Evolutionary conservation across 2,888 invertebrate species (phyloP).

Genomic region (Steromphala cineraria): DNA sequence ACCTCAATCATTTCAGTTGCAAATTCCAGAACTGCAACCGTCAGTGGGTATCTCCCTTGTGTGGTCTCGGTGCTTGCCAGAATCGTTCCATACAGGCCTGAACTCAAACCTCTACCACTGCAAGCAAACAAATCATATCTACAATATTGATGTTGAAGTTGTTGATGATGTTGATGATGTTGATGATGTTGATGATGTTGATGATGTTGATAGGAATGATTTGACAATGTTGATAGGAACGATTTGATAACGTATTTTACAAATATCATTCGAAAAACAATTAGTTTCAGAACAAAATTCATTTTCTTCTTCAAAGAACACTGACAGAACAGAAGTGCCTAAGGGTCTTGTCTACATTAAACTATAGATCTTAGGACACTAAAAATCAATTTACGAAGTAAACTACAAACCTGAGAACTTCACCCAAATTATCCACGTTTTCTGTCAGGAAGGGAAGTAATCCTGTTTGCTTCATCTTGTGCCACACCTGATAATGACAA

Average conservation of each 20-base stretch:
- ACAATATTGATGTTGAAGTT: not conserved
- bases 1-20: slow-evolving; percentile 61
- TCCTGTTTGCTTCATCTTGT: slow-evolving; percentile 70
- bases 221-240: too few species aligned
- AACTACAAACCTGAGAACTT: slow-evolving; percentile 61
- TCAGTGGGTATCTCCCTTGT: slow-evolving; percentile 68
- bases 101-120: slow-evolving; percentile 70
- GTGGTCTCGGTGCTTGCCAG: slow-evolving; percentile 69
- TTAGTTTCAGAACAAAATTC: too few species aligned
- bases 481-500: slow-evolving; percentile 59
- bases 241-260: too few species aligned
- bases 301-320: too few species aligned
- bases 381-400: not conserved
- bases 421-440: slow-evolving; percentile 65
- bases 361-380: too few species aligned
- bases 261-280: too few species aligned
- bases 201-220: too few species aligned
- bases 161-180: too few species aligned
- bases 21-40: slow-evolving; percentile 62
- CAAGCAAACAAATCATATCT: not conserved
- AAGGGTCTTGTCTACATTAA: not conserved
- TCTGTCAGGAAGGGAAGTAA: slow-evolving; percentile 70
- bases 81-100: slow-evolving; percentile 68
- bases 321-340: too few species aligned
- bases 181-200: too few species aligned